Percentiles rank a stretch among this genome's conserved stretches.
These are phyloP conservation scores for Myotis planiceps DNA, from an alignment of 2,797 vertebrate genomes.

Conservation along the genomic window DNA sequence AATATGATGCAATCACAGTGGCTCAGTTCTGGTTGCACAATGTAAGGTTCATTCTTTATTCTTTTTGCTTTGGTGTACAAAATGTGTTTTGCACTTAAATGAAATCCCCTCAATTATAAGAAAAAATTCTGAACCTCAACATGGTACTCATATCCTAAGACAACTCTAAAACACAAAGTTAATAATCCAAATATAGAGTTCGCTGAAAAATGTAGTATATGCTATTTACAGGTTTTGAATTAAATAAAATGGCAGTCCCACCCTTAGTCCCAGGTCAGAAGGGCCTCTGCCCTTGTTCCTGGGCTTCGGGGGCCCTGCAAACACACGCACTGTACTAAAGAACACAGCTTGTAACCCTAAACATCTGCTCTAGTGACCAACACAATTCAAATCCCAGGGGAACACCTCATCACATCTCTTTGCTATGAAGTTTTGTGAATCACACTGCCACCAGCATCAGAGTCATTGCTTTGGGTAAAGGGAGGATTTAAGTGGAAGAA, in stretches of 20 bases:
- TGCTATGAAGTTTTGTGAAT: neutral
- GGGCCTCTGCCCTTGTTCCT: neutral
- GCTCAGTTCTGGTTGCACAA: constrained; percentile 78
- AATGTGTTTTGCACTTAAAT: neutral
- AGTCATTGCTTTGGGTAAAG: neutral
- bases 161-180: neutral
- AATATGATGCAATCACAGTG: constrained; percentile 47
- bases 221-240: neutral
- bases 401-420: neutral
- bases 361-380: neutral
- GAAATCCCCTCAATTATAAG: neutral
- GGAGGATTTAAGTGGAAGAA: neutral
- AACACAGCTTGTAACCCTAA: neutral
- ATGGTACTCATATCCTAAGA: constrained; percentile 20
- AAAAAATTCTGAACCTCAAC: constrained; percentile 25
- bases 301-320: neutral
- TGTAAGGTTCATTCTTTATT: constrained; percentile 51
- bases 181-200: neutral
- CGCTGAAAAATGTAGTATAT: neutral
- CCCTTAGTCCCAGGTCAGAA: neutral
- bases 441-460: neutral
- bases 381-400: neutral
- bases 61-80: constrained; percentile 60
- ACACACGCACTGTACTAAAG: neutral
- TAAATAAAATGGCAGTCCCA: neutral